Evolutionary conservation across 2,113 vertebrate species (phyloP).

Genomic region (Dissostichus mawsoni): DNA sequence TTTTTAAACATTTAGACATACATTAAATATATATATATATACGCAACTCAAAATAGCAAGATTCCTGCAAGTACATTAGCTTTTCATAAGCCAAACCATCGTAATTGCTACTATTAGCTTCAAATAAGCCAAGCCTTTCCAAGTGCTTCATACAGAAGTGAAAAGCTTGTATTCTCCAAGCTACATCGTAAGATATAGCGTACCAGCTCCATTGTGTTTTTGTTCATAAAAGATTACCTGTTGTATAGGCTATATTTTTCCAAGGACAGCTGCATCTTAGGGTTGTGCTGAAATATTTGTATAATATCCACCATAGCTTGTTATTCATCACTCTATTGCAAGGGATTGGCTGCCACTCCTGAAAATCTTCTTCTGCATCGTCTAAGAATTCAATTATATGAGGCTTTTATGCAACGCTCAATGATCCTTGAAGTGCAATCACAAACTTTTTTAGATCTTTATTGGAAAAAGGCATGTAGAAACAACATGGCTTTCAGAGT

Average conservation of each 20-base stretch:
- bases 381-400: neutral
- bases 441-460: neutral
- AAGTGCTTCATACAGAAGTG: too few relatives aligned
- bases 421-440: neutral
- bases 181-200: neutral
- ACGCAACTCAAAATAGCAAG: too few relatives aligned
- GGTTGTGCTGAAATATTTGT: neutral
- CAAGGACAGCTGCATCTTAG: neutral
- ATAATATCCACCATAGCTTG: slow-evolving; percentile 6
- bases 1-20: too few relatives aligned
- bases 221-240: neutral
- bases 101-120: too few relatives aligned
- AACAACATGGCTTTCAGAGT: too few relatives aligned
- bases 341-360: neutral
- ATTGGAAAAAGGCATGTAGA: too few relatives aligned
- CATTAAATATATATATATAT: too few relatives aligned
- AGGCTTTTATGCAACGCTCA: neutral
- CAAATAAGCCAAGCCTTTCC: too few relatives aligned
- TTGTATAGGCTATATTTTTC: neutral
- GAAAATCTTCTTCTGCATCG: too few relatives aligned
- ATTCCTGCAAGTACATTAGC: too few relatives aligned
- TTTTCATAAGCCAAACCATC: too few relatives aligned
- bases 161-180: neutral
- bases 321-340: neutral
- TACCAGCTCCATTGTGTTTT: neutral